Base-by-base conservation (phyloP, 2,888 invertebrate genomes). In the Pollenia amentaria region DNA sequence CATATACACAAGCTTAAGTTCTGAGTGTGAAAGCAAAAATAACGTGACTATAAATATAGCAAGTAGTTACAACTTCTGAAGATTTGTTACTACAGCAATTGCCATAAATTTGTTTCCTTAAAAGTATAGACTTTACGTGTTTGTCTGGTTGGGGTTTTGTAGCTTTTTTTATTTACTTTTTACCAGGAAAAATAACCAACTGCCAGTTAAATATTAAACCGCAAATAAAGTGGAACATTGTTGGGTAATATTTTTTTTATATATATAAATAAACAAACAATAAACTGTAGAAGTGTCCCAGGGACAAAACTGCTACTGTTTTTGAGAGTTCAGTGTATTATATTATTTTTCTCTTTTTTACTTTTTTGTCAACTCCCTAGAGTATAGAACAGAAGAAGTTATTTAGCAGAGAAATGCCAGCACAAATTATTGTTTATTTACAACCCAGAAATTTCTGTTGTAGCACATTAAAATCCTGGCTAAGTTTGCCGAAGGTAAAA, bases 21-120 rank as follows among this genome's bases (percentile, higher is more conserved):
- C 4, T 55, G 12, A 6, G 12, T 4, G 21, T 29, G 12, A 55
- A 55, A 10, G 55, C 21, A 21, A 48, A 73, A 73, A 12, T 18
- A 48, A 38, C 12, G 16, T 38, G 60, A 73, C 60, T 60, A 78
- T 62, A 60, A 70, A 62, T 69, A 16, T 69, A 40, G 0, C 40
- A 12, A 38, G 42, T n/a, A 72, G 9, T 10, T 42, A 42, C 11
- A 55, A 44, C 51, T 29, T 8, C 51, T n/a, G 12, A n/a, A 51
- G 69, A 62, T 70, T 62, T 62, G 46, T 62, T 21, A 11, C 42
- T 53, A 51, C 51, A 62, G 16, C 69, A 70, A 70, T 62, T 51
- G 62, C 42, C 60, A 11, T 70, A 67, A 70, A 70, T 62, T 42
- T 62, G 21, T 11, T 29, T 14, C 1, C 29, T 29, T 29, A 29